Evolutionary conservation across 2,888 invertebrate species (phyloP).

Genomic region (Elysia crispata): DNA sequence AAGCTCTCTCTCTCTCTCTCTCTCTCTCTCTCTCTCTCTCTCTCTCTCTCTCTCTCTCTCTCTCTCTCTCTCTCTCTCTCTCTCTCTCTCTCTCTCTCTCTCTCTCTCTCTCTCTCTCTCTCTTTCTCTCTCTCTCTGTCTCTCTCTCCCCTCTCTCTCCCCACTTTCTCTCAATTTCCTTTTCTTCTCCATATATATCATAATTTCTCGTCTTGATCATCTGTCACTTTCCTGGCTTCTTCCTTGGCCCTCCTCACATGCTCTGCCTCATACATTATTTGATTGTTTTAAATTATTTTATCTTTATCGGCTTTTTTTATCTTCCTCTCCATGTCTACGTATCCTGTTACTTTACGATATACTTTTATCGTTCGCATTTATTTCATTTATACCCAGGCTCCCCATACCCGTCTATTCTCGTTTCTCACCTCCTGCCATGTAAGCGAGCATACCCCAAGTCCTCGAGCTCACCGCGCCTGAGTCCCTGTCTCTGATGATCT

Average conservation of each 20-base stretch:
- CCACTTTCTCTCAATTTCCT: not conserved
- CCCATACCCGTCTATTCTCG: too few relatives aligned
- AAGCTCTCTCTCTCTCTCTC: not conserved
- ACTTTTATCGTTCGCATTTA: too few relatives aligned
- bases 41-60: conserved; percentile 2
- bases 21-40: conserved; percentile 18
- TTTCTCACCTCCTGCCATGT: conserved; percentile 25
- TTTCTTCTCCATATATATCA: too few relatives aligned
- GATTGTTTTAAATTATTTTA: too few relatives aligned
- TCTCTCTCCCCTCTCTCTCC: not conserved
- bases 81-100: conserved; percentile 19
- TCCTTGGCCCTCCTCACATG: too few relatives aligned
- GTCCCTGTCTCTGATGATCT: not conserved
- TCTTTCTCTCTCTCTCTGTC: conserved; percentile 21
- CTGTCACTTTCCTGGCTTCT: too few relatives aligned
- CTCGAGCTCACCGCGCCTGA: conserved; percentile 3
- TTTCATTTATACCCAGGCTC: too few relatives aligned
- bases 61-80: conserved; percentile 13
- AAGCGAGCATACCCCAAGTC: conserved; percentile 16
- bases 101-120: conserved; percentile 21
- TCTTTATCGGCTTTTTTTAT: too few relatives aligned
- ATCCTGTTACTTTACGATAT: too few relatives aligned
- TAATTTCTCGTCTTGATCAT: too few relatives aligned
- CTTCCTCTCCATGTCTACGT: too few relatives aligned
- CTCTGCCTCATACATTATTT: too few relatives aligned